Conservation (phyloP, 2,797 vertebrate species). For the Tapirus indicus region DNA sequence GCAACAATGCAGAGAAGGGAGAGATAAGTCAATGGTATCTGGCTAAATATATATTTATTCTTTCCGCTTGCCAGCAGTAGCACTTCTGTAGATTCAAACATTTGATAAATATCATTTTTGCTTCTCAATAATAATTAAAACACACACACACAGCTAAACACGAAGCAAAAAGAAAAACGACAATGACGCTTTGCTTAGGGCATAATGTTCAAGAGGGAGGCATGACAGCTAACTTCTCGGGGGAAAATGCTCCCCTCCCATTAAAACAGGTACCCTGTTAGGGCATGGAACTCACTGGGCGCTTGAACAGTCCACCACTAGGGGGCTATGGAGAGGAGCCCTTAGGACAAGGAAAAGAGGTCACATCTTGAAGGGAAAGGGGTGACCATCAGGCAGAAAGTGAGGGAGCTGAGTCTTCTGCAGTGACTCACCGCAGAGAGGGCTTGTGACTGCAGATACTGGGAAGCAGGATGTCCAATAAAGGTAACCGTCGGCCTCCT, state of each 20-base stretch:
- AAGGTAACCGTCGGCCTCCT: background rate
- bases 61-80: slow-evolving; percentile 40
- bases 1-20: background rate
- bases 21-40: slow-evolving; percentile 18
- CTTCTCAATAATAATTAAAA: slow-evolving; percentile 68
- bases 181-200: background rate
- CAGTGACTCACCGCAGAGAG: background rate
- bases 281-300: background rate
- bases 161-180: slow-evolving; percentile 23
- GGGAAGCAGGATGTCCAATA: background rate
- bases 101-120: slow-evolving; percentile 44
- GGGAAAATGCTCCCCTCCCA: background rate
- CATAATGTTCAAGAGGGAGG: background rate
- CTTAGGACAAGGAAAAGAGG: background rate
- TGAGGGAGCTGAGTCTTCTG: accelerated
- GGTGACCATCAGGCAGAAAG: background rate
- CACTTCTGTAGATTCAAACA: slow-evolving; percentile 41
- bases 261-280: background rate
- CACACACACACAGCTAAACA: background rate
- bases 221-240: background rate
- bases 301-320: background rate
- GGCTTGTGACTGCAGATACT: too few relatives aligned
- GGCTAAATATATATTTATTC: slow-evolving; percentile 44
- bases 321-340: background rate
- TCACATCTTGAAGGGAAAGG: background rate